These are phyloP conservation scores for Alexandromys fortis DNA, from an alignment of 2,113 vertebrate genomes.

Conservation along the genomic window DNA sequence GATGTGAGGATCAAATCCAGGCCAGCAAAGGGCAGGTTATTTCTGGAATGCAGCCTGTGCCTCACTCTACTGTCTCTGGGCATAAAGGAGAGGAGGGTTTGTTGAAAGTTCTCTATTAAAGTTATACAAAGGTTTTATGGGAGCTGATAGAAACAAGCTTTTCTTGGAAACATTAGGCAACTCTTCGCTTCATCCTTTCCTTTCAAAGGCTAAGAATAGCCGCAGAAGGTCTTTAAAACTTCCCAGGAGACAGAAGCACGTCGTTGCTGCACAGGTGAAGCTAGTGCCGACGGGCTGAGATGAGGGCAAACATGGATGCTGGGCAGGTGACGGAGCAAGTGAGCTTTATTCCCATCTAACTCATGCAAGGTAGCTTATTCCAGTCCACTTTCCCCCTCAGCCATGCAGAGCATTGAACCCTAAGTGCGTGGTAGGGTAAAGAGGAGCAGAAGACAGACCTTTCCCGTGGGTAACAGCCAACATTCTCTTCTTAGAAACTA, in stretches of 20 bases:
- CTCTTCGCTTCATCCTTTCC: background rate
- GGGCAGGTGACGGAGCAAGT: background rate
- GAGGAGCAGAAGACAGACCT: background rate
- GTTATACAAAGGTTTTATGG: slow-evolving; percentile 16
- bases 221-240: background rate
- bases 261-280: background rate
- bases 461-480: background rate
- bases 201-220: slow-evolving; percentile 10
- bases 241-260: background rate
- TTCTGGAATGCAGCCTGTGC: background rate
- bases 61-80: background rate
- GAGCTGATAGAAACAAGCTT: background rate
- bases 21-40: background rate
- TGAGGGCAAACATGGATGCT: background rate
- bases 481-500: background rate
- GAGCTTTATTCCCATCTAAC: background rate
- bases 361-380: no score
- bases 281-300: background rate
- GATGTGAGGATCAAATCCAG: background rate
- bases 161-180: background rate
- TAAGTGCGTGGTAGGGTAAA: background rate
- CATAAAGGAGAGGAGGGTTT: slow-evolving; percentile 31
- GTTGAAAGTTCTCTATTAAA: slow-evolving; percentile 48
- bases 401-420: background rate
- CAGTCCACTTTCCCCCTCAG: background rate